A percentile compares a stretch with the other conserved stretches of the same genome.
phyloP scores from a whole-genome alignment of 2,888 invertebrate species.

The Thereva unica region DNA sequence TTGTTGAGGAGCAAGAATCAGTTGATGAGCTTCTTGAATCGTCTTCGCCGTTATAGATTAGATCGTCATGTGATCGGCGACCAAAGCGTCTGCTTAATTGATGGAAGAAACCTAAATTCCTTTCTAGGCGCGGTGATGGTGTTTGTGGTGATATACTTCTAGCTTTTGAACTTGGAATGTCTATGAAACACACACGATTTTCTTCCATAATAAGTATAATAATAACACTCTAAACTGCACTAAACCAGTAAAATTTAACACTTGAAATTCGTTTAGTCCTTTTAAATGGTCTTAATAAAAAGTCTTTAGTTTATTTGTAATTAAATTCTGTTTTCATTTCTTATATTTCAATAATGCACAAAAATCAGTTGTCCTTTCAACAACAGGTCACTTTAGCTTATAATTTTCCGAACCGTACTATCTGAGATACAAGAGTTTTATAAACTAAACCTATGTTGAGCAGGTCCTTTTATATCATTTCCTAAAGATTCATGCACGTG shows the following conservation, averaged over 20 bases:
- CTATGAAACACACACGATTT: constrained; percentile 46
- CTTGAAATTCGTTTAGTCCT: too few relatives aligned
- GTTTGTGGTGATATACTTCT: constrained; percentile 59
- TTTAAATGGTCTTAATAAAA: too few relatives aligned
- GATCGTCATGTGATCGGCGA: constrained; percentile 61
- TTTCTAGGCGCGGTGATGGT: constrained; percentile 63
- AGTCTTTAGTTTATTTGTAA: too few relatives aligned
- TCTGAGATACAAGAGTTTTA: too few relatives aligned
- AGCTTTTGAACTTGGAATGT: constrained; percentile 44
- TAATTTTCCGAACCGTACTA: too few relatives aligned
- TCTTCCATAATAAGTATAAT: constrained; percentile 57
- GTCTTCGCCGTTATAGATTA: constrained; percentile 57
- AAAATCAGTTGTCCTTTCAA: too few relatives aligned
- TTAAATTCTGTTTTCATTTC: too few relatives aligned
- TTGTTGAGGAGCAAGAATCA: constrained; percentile 50
- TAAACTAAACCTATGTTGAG: too few relatives aligned
- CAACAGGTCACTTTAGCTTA: too few relatives aligned
- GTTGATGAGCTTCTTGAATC: constrained; percentile 60
- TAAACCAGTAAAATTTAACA: neutral
- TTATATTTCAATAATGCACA: too few relatives aligned
- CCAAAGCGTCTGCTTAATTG: constrained; percentile 68
- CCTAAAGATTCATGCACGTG: too few relatives aligned
- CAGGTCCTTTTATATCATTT: too few relatives aligned
- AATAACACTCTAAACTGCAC: neutral
- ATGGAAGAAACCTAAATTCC: constrained; percentile 68